These are phyloP conservation scores for Patella pellucida DNA, from an alignment of 2,888 invertebrate genomes.

Conservation along the genomic window DNA sequence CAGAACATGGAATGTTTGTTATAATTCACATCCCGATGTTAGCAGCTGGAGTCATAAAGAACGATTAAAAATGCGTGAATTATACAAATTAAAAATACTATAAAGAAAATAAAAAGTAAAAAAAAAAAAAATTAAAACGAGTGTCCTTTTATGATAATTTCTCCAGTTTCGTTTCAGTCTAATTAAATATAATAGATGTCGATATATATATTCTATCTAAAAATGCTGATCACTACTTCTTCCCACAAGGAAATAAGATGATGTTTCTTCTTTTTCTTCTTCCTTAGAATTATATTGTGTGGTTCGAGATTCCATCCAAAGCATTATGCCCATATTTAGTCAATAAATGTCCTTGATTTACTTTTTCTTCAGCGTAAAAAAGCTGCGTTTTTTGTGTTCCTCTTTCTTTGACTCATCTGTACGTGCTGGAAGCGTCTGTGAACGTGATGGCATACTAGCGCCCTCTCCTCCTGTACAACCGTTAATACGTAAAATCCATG, in stretches of 20 bases:
- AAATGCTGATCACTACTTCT: too few species aligned
- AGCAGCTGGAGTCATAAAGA: too few species aligned
- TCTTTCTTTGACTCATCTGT: conserved; percentile 77
- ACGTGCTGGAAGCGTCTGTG: conserved; percentile 91
- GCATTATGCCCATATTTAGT: conserved; percentile 19
- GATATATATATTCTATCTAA: too few species aligned
- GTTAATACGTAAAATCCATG: conserved; percentile 90
- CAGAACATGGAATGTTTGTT: too few species aligned
- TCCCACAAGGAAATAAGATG: too few species aligned
- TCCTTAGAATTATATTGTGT: background rate
- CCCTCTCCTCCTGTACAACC: conserved; percentile 78
- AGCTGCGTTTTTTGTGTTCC: conserved; percentile 94
- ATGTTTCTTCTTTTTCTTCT: too few species aligned
- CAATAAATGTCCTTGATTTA: conserved; percentile 30
- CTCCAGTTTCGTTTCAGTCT: too few species aligned
- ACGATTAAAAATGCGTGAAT: too few species aligned
- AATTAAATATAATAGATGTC: too few species aligned
- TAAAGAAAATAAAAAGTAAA: background rate
- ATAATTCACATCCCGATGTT: too few species aligned
- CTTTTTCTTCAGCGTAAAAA: conserved; percentile 99
- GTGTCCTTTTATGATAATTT: too few species aligned
- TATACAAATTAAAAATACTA: background rate
- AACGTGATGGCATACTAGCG: conserved; percentile 77
- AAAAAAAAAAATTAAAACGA: background rate
- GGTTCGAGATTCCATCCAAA: conserved; percentile 26